Conservation (phyloP, 2,797 vertebrate genomes). For the Neosilurus mollespiculum region DNA sequence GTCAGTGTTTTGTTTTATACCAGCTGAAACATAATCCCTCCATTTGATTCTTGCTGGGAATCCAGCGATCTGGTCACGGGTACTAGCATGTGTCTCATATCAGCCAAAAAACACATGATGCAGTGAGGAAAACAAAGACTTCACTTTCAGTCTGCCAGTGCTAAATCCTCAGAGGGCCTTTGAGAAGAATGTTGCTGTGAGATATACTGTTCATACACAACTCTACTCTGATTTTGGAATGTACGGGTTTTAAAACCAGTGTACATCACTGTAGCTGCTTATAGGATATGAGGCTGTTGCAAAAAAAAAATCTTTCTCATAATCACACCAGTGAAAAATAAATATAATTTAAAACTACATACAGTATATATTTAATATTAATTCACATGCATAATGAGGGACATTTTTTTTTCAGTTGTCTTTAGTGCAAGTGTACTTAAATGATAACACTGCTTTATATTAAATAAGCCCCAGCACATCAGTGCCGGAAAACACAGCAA, state of each 20-base stretch:
- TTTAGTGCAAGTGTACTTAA: background rate
- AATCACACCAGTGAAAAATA: background rate
- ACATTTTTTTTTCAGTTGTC: background rate
- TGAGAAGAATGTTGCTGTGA: constrained; percentile 18
- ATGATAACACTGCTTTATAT: background rate
- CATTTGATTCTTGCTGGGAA: constrained; percentile 60
- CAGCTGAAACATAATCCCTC: constrained; percentile 43
- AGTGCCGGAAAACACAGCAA: background rate
- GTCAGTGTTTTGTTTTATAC: background rate
- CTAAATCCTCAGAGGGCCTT: constrained; percentile 38
- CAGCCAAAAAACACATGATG: constrained; percentile 68
- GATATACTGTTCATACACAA: background rate
- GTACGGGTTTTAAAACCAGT: background rate
- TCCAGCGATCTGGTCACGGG: constrained; percentile 66
- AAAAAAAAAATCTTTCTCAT: background rate
- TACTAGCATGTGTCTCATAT: constrained; percentile 63
- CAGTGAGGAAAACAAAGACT: constrained; percentile 45
- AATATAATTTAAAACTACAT: too few relatives aligned
- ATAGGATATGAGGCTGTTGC: background rate
- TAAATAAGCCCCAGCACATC: background rate
- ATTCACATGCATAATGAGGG: background rate
- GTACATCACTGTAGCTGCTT: background rate
- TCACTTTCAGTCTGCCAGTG: constrained; percentile 35
- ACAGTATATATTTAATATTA: too few relatives aligned
- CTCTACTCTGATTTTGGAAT: background rate